Conservation (phyloP, 2,888 invertebrate species). For the Caenorhabditis doughertyi region DNA sequence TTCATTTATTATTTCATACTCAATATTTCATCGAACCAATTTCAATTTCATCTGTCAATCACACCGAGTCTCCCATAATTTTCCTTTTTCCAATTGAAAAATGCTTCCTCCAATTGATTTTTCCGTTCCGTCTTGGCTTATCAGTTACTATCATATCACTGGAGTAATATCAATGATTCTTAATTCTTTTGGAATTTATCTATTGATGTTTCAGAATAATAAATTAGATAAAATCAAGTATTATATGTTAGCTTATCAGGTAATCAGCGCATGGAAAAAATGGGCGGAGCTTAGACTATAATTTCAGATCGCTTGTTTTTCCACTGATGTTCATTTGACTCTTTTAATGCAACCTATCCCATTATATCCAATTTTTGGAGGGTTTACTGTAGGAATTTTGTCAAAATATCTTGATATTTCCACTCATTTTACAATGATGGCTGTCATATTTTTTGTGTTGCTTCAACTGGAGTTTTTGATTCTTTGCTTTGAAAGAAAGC, state of each 20-base stretch:
- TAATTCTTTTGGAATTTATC: neutral
- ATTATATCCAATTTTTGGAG: conserved; percentile 1
- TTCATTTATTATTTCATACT: too few species aligned
- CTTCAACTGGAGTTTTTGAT: neutral
- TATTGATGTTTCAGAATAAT: conserved; percentile 3
- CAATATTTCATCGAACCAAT: too few species aligned
- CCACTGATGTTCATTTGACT: conserved; percentile 10
- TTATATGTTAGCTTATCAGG: conserved; percentile 20
- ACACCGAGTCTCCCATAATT: too few species aligned
- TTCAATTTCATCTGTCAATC: too few species aligned
- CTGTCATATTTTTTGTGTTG: neutral
- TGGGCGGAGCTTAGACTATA: neutral
- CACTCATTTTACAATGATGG: neutral
- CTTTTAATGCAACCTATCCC: conserved; percentile 24
- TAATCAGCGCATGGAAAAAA: neutral
- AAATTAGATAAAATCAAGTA: conserved; percentile 4
- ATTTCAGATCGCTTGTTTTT: conserved; percentile 9
- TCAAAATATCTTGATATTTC: neutral
- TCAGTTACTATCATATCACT: conserved; percentile 15
- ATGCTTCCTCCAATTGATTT: neutral
- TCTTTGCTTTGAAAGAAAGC: neutral
- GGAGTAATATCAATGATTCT: neutral
- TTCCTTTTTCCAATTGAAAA: neutral
- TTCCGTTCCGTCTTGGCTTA: conserved; percentile 5
- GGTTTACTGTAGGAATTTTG: neutral